Percentiles rank a stretch among this genome's conserved stretches.
Conservation (phyloP, 2,888 invertebrate genomes). For the Toxonevra muliebris region DNA sequence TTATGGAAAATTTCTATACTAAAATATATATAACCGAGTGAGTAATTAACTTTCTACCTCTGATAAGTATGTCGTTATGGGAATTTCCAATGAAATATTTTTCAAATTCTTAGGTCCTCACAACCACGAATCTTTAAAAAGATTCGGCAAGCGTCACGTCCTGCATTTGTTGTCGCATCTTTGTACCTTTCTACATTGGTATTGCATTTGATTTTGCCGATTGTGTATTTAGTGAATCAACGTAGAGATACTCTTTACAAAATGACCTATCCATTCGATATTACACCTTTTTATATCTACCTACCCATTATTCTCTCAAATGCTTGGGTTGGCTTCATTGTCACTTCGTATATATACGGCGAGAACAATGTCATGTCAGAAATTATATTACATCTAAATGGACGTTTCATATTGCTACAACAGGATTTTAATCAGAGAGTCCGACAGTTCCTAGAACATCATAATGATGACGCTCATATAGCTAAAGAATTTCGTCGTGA, state of each 20-base stretch:
- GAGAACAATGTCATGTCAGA: constrained; percentile 49
- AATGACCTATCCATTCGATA: constrained; percentile 35
- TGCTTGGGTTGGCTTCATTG: constrained; percentile 46
- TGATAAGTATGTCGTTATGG: neutral
- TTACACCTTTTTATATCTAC: constrained; percentile 41
- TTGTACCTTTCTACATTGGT: constrained; percentile 41
- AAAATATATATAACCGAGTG: constrained; percentile 49
- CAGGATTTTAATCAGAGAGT: constrained; percentile 42
- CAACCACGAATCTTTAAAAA: constrained; percentile 37
- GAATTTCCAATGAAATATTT: neutral
- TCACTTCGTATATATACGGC: constrained; percentile 47
- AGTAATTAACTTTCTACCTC: constrained; percentile 18
- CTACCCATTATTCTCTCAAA: constrained; percentile 42
- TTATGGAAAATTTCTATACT: constrained; percentile 47
- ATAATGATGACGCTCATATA: constrained; percentile 26
- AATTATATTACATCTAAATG: constrained; percentile 50
- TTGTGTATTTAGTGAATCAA: constrained; percentile 38
- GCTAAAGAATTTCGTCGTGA: constrained; percentile 42
- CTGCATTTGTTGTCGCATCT: constrained; percentile 42
- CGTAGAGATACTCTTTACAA: constrained; percentile 35
- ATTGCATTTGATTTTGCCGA: constrained; percentile 40
- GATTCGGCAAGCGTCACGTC: constrained; percentile 41
- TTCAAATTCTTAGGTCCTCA: constrained; percentile 27
- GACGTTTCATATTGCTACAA: constrained; percentile 48
- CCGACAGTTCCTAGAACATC: constrained; percentile 36